Evolutionary conservation across 2,113 vertebrate genomes (phyloP).

Genomic region (Protomyctophum bolini): DNA sequence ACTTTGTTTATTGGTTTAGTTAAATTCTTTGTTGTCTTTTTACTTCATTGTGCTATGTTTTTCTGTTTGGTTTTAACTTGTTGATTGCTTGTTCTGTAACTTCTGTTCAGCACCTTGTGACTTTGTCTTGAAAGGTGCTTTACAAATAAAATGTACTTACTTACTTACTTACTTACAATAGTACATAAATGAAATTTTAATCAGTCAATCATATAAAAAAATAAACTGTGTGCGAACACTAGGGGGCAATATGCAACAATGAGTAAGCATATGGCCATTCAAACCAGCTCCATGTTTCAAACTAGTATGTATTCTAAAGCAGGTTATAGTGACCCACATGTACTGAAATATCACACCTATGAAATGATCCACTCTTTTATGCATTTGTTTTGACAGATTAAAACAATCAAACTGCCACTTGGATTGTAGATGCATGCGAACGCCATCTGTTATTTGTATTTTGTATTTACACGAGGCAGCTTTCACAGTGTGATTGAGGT

Average conservation of each 20-base stretch:
- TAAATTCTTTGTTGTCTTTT: too few species aligned
- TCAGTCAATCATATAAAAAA: conserved; percentile 41
- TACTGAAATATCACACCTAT: background rate
- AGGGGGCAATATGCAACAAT: conserved; percentile 62
- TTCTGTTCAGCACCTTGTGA: too few species aligned
- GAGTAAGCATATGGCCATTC: conserved; percentile 30
- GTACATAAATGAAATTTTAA: too few species aligned
- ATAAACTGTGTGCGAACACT: conserved; percentile 25
- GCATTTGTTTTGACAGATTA: background rate
- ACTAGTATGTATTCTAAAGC: background rate
- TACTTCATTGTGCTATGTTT: too few species aligned
- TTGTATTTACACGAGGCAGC: background rate
- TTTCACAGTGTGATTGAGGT: conserved; percentile 33
- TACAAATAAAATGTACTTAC: too few species aligned
- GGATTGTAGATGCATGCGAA: background rate
- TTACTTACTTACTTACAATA: too few species aligned
- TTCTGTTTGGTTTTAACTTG: too few species aligned
- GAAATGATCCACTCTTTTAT: background rate
- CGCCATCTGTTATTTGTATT: background rate
- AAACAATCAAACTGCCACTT: background rate
- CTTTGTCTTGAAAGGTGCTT: too few species aligned
- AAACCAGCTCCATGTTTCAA: conserved; percentile 21
- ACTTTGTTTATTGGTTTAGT: too few species aligned
- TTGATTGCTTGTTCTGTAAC: too few species aligned
- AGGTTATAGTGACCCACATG: conserved; percentile 34